phyloP scores from a whole-genome alignment of 92 coral and sea anemone genomes.

The Phenganax subtilis region DNA sequence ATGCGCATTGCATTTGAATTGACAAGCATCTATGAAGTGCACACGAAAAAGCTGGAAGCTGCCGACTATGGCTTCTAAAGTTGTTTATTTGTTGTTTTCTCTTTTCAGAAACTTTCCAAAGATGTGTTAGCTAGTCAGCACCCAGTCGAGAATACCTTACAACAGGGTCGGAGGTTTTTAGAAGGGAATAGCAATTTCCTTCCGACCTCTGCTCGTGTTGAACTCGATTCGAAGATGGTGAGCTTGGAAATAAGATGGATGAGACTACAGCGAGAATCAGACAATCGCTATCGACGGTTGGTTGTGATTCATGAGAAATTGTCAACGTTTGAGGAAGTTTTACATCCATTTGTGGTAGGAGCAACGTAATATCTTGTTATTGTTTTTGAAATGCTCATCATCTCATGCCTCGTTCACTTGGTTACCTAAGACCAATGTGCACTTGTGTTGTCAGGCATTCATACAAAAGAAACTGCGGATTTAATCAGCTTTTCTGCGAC shows the following conservation, averaged over 20 bases:
- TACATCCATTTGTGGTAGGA: conserved; percentile 95
- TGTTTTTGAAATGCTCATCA: neutral
- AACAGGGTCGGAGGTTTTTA: conserved; percentile 82
- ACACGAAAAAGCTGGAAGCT: conserved; percentile 1
- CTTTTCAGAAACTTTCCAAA: conserved; percentile 74
- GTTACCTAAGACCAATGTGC: neutral
- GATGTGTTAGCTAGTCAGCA: conserved; percentile 91
- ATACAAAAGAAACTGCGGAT: neutral
- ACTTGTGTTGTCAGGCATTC: neutral
- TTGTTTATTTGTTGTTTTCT: neutral
- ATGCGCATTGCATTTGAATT: conserved; percentile 19
- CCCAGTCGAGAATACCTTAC: conserved; percentile 83
- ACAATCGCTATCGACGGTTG: conserved; percentile 93
- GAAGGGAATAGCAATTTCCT: conserved; percentile 71
- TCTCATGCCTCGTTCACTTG: neutral
- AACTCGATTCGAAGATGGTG: conserved; percentile 92
- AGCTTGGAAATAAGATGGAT: conserved; percentile 91
- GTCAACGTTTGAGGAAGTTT: conserved; percentile 81
- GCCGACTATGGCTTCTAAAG: neutral
- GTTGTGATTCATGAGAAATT: conserved; percentile 92
- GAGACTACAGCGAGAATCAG: conserved; percentile 90
- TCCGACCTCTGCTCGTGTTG: conserved; percentile 66
- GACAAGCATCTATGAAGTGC: neutral
- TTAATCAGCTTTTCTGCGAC: conserved; percentile 11
- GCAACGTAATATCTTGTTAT: neutral